These are phyloP conservation scores for Clarias platycephalus DNA, from an alignment of 2,797 vertebrate species.

Conservation along the genomic window DNA sequence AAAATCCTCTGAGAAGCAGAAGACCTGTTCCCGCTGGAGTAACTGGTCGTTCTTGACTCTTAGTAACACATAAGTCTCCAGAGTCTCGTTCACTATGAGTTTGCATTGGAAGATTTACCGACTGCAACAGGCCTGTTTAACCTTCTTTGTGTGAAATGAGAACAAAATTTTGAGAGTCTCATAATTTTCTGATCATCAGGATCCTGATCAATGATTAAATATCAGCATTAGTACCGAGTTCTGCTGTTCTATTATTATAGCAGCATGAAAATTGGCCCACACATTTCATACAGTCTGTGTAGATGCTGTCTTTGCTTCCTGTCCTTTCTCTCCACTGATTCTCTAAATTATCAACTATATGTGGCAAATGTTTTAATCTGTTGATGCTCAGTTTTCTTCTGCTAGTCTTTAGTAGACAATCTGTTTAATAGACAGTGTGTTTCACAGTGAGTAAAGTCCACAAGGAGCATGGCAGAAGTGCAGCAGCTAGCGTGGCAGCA, in stretches of 20 bases:
- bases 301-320: background rate
- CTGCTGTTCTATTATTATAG: background rate
- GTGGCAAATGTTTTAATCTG: background rate
- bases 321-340: background rate
- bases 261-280: background rate
- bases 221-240: background rate
- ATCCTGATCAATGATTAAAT: background rate
- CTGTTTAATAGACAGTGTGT: background rate
- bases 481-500: background rate
- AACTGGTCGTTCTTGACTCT: conserved; percentile 28
- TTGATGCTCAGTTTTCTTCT: conserved; percentile 4
- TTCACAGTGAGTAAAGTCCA: background rate
- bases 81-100: conserved; percentile 7
- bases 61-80: conserved; percentile 33
- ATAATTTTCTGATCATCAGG: background rate
- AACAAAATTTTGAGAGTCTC: background rate
- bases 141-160: conserved; percentile 46
- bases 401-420: background rate
- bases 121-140: conserved; percentile 34
- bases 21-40: conserved; percentile 30
- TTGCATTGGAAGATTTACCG: conserved; percentile 17
- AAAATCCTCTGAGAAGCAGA: conserved; percentile 23
- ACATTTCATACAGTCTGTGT: background rate
- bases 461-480: background rate
- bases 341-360: background rate